A percentile compares a stretch with the other conserved stretches of the same genome.
These are phyloP conservation scores for Diloba caeruleocephala DNA, from an alignment of 2,888 invertebrate genomes.

Conservation along the genomic window DNA sequence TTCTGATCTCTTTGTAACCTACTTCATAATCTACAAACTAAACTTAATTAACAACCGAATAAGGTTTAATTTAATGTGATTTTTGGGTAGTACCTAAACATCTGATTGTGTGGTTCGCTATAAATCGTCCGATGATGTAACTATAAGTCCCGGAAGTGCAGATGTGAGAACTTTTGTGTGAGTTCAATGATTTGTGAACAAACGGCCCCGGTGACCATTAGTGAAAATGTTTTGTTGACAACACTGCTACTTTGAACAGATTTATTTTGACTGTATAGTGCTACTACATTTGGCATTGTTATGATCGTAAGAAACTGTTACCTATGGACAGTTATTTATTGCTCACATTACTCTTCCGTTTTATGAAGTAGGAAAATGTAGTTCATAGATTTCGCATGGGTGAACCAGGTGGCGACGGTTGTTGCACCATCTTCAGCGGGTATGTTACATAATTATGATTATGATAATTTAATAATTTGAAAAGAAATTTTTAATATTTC, in stretches of 20 bases:
- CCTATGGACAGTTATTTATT: conserved; percentile 16
- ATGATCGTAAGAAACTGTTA: conserved; percentile 16
- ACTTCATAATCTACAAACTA: not conserved
- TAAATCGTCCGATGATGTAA: conserved; percentile 59
- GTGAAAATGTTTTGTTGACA: conserved; percentile 39
- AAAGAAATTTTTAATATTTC: too few relatives aligned
- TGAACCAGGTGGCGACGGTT: too few relatives aligned
- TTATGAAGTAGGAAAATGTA: not conserved
- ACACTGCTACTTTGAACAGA: conserved; percentile 36
- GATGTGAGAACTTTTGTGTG: conserved; percentile 63
- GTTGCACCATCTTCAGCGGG: too few relatives aligned
- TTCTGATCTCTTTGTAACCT: conserved; percentile 2
- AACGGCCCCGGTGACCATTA: conserved; percentile 47
- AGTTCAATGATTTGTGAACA: conserved; percentile 55
- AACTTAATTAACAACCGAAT: not conserved
- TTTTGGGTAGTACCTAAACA: not conserved
- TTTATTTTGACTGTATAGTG: conserved; percentile 49
- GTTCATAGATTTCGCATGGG: too few relatives aligned
- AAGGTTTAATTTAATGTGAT: conserved; percentile 21
- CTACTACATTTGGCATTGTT: conserved; percentile 24
- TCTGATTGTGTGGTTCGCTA: conserved; percentile 13
- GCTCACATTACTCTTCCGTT: conserved; percentile 9
- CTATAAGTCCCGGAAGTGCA: conserved; percentile 62
- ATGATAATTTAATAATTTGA: too few relatives aligned
- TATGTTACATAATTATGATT: too few relatives aligned